Base-by-base conservation (phyloP, 1,140 invertebrate genomes). In the Trachymyrmex cornetzi region DNA sequence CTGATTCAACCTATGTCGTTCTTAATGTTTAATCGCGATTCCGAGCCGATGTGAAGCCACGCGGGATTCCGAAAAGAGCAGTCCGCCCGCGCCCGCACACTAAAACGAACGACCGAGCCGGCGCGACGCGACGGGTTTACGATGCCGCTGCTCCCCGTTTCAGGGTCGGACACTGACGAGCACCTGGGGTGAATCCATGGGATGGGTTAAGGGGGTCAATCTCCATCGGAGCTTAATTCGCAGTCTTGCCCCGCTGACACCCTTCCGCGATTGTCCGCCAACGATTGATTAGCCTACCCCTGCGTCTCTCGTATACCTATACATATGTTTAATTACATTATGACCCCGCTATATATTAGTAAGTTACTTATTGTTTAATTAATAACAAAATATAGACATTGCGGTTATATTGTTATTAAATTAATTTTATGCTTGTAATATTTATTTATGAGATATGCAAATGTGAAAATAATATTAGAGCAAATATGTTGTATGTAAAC, bases 111-210 rank as follows among this genome's bases (percentile, higher is more conserved):
- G 90, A 89, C 53, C 80, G 85, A 69, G 44, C 57, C 77, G 50
- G 48, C 34, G 48, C 11, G 12, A 89, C 34, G 48, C 11, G 12
- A 89, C 87, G 84, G 86, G 89, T 91, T 87, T 88, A 91, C 90
- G 90, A 91, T 63, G 87, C 69, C 55, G 38, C 80, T 48, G 55
- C 34, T n/a, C 87, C 77, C 77, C 71, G 88, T 90, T 90, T 91
- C 90, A 91, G 89, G 90, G 90, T 91, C 87, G 90, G 90, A 90
- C 90, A 90, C 87, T 91, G 90, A 91, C 90, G 89, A 91, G 90
- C 87, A 90, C 90, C 90, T 91, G 90, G 90, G 90, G 90, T 91
- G 88, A 91, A 90, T 91, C 84, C 64, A 86, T 85, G 79, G 89
- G 87, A 77, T 90, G 87, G 84, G 80, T 91, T 87, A 88, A 90